Evolutionary conservation across 2,797 vertebrate species (phyloP).

Genomic region (Danio kyathit): DNA sequence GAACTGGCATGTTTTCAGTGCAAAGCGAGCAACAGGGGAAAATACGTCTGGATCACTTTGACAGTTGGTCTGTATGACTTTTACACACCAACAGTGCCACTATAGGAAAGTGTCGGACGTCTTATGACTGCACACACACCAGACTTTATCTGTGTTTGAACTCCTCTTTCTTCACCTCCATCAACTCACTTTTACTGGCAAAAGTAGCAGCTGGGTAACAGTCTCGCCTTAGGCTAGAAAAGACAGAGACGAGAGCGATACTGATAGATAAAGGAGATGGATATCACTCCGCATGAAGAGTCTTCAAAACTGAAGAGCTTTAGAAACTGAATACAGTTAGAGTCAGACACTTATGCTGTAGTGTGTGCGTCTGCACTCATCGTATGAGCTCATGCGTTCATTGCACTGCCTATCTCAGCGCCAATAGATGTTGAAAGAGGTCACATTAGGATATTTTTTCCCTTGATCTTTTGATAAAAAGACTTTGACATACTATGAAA

Average conservation of each 20-base stretch:
- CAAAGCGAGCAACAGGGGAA: conserved; percentile 41
- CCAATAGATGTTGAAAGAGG: background rate
- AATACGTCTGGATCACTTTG: conserved; percentile 42
- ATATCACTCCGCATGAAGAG: conserved; percentile 53
- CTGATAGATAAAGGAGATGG: conserved; percentile 36
- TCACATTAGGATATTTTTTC: background rate
- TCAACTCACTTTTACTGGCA: conserved; percentile 56
- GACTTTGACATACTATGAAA: background rate
- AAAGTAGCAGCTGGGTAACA: conserved; percentile 61
- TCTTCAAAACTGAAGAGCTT: conserved; percentile 57
- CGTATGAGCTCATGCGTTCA: conserved; percentile 8
- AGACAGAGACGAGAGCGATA: conserved; percentile 42
- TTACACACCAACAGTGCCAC: conserved; percentile 35
- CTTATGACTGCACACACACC: conserved; percentile 24
- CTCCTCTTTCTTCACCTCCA: conserved; percentile 37
- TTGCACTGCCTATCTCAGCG: background rate
- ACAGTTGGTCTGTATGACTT: conserved; percentile 49
- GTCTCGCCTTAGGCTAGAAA: conserved; percentile 41
- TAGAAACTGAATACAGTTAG: conserved; percentile 60
- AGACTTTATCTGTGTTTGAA: conserved; percentile 39
- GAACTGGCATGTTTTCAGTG: conserved; percentile 43
- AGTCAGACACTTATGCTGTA: conserved; percentile 37
- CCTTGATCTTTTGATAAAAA: conserved; percentile 17
- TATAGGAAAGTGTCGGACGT: conserved; percentile 42
- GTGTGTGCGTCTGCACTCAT: conserved; percentile 48